These are phyloP conservation scores for Tenodera sinensis DNA, from an alignment of 2,888 invertebrate genomes.

Conservation along the genomic window DNA sequence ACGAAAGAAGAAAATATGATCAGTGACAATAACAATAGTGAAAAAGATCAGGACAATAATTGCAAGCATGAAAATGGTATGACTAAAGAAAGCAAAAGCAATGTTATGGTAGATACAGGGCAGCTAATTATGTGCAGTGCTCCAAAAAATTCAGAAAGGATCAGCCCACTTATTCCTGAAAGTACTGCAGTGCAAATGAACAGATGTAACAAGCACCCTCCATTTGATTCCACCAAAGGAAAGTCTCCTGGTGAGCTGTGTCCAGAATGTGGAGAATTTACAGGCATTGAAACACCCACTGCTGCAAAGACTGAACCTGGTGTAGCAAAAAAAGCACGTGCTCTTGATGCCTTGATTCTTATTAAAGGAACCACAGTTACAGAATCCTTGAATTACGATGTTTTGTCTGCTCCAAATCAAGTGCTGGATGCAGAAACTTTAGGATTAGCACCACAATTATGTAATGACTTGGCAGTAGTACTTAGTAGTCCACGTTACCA, in stretches of 20 bases:
- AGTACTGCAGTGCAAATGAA: not conserved
- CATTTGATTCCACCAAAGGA: conserved; percentile 28
- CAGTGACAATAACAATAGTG: not conserved
- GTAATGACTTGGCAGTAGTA: conserved; percentile 68
- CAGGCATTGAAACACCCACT: conserved; percentile 32
- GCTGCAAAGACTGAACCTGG: conserved; percentile 42
- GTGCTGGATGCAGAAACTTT: conserved; percentile 61
- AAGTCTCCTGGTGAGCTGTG: conserved; percentile 37
- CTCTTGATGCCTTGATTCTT: conserved; percentile 47
- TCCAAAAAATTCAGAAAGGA: not conserved
- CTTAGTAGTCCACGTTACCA: conserved; percentile 68
- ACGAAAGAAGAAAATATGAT: not conserved
- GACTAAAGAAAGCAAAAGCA: not conserved
- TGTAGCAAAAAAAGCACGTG: conserved; percentile 32
- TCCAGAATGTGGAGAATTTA: conserved; percentile 40
- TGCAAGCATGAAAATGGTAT: not conserved
- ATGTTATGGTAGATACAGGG: not conserved
- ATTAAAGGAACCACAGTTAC: conserved; percentile 51
- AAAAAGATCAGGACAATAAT: not conserved
- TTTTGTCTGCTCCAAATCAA: conserved; percentile 44
- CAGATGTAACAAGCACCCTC: conserved; percentile 37
- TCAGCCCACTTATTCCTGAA: not conserved
- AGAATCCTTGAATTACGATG: conserved; percentile 42
- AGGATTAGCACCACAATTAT: conserved; percentile 61
- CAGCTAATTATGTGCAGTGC: not conserved